These are phyloP conservation scores for Muschampia plurimacula DNA, from an alignment of 2,888 invertebrate species.

Conservation along the genomic window DNA sequence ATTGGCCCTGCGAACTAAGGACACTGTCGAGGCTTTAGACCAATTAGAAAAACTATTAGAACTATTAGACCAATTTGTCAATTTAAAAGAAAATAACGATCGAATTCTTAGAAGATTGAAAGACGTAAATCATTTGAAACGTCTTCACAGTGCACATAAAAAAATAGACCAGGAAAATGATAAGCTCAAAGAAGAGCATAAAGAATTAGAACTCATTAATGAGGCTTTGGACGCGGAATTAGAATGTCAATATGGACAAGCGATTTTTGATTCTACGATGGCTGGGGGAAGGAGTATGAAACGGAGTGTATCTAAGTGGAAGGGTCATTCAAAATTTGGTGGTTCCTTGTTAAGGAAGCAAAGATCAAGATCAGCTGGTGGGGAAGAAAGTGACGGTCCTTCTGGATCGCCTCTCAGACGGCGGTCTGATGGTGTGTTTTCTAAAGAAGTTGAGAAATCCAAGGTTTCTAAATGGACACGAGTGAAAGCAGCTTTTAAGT, in stretches of 20 bases:
- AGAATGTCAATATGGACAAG: constrained; percentile 87
- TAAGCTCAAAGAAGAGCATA: constrained; percentile 65
- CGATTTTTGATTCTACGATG: constrained; percentile 88
- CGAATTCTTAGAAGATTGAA: constrained; percentile 88
- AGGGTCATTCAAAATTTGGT: constrained; percentile 73
- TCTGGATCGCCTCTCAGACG: constrained; percentile 72
- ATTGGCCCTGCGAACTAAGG: constrained; percentile 84
- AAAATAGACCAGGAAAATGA: constrained; percentile 77
- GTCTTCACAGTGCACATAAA: constrained; percentile 86
- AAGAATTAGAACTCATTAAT: constrained; percentile 72
- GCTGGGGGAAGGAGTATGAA: constrained; percentile 83
- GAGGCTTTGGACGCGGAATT: constrained; percentile 85
- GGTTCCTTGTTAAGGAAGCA: constrained; percentile 85
- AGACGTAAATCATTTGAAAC: constrained; percentile 90
- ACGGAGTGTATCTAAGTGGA: constrained; percentile 81
- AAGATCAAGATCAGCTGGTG: constrained; percentile 89
- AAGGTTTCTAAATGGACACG: constrained; percentile 95
- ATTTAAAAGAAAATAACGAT: constrained; percentile 89
- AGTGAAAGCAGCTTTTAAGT: constrained; percentile 95
- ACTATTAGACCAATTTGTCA: constrained; percentile 91
- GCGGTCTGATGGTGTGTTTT: constrained; percentile 72
- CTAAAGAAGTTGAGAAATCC: constrained; percentile 80
- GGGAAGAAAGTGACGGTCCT: constrained; percentile 83
- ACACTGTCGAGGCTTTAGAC: constrained; percentile 89
- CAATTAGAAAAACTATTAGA: constrained; percentile 92